Conservation (phyloP, 2,797 vertebrate species). For the Macropodus opercularis region DNA sequence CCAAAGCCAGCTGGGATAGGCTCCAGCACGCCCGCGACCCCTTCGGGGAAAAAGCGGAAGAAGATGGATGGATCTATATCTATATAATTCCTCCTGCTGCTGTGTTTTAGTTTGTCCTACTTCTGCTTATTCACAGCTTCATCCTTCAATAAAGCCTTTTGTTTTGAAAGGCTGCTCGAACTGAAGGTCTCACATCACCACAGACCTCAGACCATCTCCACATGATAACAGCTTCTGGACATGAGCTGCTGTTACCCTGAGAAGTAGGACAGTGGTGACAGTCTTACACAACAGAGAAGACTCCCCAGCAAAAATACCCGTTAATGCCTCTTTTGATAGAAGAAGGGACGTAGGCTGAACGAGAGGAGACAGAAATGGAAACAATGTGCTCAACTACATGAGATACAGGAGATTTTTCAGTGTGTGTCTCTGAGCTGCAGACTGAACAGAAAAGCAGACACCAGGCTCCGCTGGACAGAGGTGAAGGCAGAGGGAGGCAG, state of each 20-base stretch:
- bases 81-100: no score
- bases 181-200: no score
- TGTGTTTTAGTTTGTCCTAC: not conserved
- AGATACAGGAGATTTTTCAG: slow-evolving; percentile 21
- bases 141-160: not conserved
- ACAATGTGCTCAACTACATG: slow-evolving; percentile 21
- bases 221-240: slow-evolving; percentile 27
- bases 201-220: no score
- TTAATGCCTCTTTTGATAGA: slow-evolving; percentile 28
- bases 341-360: slow-evolving; percentile 6
- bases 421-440: slow-evolving; percentile 25
- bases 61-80: no score
- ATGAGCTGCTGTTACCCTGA: slow-evolving; percentile 12
- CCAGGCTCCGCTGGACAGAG: slow-evolving; percentile 40
- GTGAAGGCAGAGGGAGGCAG: slow-evolving; percentile 20
- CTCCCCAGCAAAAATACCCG: slow-evolving; percentile 34
- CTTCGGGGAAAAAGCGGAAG: no score
- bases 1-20: no score
- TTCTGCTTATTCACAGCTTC: not conserved
- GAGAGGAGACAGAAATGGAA: slow-evolving; percentile 18
- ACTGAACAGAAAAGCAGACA: slow-evolving; percentile 14
- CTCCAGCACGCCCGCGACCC: no score
- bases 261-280: slow-evolving; percentile 37
- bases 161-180: no score
- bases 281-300: slow-evolving; percentile 33